Percentiles rank a stretch among this genome's conserved stretches.
These are phyloP conservation scores for Lipotes vexillifer DNA, from an alignment of 2,113 vertebrate species.

Conservation along the genomic window DNA sequence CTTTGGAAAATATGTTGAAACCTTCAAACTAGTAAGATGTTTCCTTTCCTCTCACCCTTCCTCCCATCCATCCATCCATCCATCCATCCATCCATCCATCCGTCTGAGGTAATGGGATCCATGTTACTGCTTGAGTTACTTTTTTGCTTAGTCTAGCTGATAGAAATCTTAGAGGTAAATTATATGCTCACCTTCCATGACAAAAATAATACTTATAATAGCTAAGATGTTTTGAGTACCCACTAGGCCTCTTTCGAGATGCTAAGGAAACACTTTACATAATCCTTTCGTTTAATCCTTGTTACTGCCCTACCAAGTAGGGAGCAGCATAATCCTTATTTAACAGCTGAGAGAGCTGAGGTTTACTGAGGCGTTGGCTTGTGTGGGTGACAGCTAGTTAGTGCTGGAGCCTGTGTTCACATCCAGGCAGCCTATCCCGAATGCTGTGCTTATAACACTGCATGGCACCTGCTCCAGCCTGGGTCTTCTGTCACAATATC, in stretches of 20 bases:
- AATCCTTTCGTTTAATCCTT: conserved; percentile 3
- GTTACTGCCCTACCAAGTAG: not conserved
- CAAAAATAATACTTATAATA: conserved; percentile 8
- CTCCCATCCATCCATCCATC: not conserved
- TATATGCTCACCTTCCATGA: not conserved
- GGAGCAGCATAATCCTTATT: not conserved
- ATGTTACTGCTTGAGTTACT: not conserved
- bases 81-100: not conserved
- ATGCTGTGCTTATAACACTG: not conserved
- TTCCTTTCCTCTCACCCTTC: not conserved
- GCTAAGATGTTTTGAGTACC: not conserved
- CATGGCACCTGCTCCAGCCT: not conserved
- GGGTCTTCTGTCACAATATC: not conserved
- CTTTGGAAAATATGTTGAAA: not conserved
- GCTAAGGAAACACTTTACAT: not conserved
- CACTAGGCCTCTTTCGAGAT: not conserved
- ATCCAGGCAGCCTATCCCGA: not conserved
- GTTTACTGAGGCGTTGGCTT: not conserved
- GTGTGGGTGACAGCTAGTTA: not conserved
- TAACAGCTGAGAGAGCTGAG: not conserved
- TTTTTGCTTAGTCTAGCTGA: not conserved
- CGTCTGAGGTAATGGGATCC: not conserved
- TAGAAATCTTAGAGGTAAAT: conserved; percentile 8
- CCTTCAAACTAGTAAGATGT: not conserved
- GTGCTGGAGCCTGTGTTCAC: not conserved